These are phyloP conservation scores for Andrena chrysosceles DNA, from an alignment of 2,888 invertebrate genomes.

Conservation along the genomic window DNA sequence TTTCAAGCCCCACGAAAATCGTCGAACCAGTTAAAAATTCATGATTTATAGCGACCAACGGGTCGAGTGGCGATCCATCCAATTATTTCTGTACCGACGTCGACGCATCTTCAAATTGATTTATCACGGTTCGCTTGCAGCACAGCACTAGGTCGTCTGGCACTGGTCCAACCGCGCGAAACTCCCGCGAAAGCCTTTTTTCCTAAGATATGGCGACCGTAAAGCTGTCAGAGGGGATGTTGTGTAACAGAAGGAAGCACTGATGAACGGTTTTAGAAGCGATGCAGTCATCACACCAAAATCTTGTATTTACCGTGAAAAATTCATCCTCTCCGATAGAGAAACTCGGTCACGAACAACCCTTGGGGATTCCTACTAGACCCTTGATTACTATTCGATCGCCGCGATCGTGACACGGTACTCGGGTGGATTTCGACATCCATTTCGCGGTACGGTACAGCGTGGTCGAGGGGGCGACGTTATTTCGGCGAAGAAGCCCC, in stretches of 20 bases:
- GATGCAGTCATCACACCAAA: not conserved
- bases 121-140: slow-evolving; percentile 50
- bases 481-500: slow-evolving; percentile 64
- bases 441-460: not conserved
- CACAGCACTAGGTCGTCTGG: slow-evolving; percentile 56
- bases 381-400: slow-evolving; percentile 24
- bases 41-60: slow-evolving; percentile 58
- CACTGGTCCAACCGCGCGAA: slow-evolving; percentile 59
- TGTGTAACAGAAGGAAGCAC: not conserved
- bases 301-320: not conserved
- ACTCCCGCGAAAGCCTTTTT: slow-evolving; percentile 43
- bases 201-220: slow-evolving; percentile 34
- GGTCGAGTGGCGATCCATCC: slow-evolving; percentile 57
- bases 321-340: not conserved
- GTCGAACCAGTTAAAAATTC: slow-evolving; percentile 46
- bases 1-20: slow-evolving; percentile 45
- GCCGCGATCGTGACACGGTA: slow-evolving; percentile 33
- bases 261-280: not conserved
- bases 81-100: slow-evolving; percentile 68
- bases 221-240: slow-evolving; percentile 35
- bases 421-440: slow-evolving; percentile 42
- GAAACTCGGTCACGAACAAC: slow-evolving; percentile 5
- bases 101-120: slow-evolving; percentile 67
- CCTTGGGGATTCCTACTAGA: slow-evolving; percentile 8
- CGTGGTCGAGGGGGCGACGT: slow-evolving; percentile 56